Conservation (phyloP, 2,797 vertebrate species). For the Clarias laeviceps region DNA sequence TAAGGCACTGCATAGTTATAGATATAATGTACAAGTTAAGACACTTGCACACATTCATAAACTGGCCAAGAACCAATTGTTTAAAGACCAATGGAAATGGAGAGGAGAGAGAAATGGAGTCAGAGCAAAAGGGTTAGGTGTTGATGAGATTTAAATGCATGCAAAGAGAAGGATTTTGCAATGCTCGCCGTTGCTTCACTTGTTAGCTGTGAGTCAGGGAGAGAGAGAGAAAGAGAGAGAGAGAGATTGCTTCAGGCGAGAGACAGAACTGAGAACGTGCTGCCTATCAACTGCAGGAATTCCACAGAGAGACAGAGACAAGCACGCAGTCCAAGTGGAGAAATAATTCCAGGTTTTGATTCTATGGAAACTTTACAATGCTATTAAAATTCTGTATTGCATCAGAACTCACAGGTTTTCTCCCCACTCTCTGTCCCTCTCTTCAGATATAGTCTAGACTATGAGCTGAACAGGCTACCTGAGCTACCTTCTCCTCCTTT, state of each 20-base stretch:
- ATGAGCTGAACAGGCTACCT: neutral
- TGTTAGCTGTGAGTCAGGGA: slow-evolving; percentile 49
- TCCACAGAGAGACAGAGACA: slow-evolving; percentile 33
- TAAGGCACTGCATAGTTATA: neutral
- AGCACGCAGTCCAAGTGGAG: slow-evolving; percentile 14
- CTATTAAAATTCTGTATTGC: slow-evolving; percentile 16
- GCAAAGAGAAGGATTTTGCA: slow-evolving; percentile 50
- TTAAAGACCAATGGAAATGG: neutral
- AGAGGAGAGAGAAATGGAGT: slow-evolving; percentile 26
- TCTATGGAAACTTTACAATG: slow-evolving; percentile 30
- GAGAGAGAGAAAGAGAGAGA: slow-evolving; percentile 29
- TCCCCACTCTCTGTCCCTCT: neutral
- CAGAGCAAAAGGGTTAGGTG: slow-evolving; percentile 25
- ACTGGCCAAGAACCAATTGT: neutral
- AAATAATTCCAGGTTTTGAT: slow-evolving; percentile 32
- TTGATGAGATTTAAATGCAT: slow-evolving; percentile 57
- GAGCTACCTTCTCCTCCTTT: slow-evolving; percentile 33
- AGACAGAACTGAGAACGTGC: slow-evolving; percentile 40
- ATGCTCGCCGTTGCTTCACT: slow-evolving; percentile 40
- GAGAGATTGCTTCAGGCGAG: slow-evolving; percentile 36
- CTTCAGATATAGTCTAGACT: slow-evolving; percentile 4
- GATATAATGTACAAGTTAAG: slow-evolving; percentile 10
- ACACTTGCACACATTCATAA: neutral
- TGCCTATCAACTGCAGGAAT: slow-evolving; percentile 48
- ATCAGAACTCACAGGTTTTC: slow-evolving; percentile 20